Conservation (phyloP, 2,797 vertebrate genomes). For the Paratrypauchen microcephalus region DNA sequence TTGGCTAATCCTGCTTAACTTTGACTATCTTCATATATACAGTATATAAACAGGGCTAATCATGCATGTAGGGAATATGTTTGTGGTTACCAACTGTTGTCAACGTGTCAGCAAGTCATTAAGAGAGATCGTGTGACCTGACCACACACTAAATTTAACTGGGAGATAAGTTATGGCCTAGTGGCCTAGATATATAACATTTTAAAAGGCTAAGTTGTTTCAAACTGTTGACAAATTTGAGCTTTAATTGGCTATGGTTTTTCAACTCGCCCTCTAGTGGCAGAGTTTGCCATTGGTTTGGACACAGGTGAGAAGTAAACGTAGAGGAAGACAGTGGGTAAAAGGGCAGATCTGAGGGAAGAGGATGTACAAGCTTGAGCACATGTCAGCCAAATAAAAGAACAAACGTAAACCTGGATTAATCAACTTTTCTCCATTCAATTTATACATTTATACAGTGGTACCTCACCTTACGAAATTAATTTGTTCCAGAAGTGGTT, state of each 20-base stretch:
- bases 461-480: no score
- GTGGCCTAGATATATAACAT: not conserved
- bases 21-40: not conserved
- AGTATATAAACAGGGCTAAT: not conserved
- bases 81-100: not conserved
- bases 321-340: no score
- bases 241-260: not conserved
- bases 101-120: not conserved
- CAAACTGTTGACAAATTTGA: not conserved
- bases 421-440: no score
- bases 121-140: not conserved
- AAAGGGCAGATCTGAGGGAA: no score
- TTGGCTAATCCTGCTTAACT: not conserved
- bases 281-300: no score
- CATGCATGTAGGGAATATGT: no score
- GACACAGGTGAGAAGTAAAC: no score
- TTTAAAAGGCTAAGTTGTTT: not conserved
- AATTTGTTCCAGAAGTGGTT: no score
- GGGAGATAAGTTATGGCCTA: not conserved
- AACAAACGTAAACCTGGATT: no score
- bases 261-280: not conserved
- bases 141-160: not conserved
- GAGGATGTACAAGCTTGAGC: no score
- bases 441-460: no score
- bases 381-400: no score